These are phyloP conservation scores for Congeria kusceri DNA, from an alignment of 2,888 invertebrate species.

Conservation along the genomic window DNA sequence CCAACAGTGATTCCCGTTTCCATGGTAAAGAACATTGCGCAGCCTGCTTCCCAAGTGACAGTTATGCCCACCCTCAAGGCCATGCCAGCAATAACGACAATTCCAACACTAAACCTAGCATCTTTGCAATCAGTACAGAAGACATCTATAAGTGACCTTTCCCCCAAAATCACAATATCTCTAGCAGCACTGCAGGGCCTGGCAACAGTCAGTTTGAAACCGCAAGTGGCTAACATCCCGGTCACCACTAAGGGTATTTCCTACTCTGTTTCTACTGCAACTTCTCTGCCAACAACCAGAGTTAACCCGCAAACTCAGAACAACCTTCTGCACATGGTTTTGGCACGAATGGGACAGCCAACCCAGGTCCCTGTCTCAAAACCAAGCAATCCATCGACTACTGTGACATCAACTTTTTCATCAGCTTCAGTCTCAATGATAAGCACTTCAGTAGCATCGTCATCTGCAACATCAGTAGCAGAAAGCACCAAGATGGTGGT, in stretches of 20 bases:
- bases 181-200: not conserved
- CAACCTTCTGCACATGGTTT: slow-evolving; percentile 5
- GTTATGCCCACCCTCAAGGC: not conserved
- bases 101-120: not conserved
- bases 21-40: not conserved
- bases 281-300: not conserved
- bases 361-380: too few species aligned
- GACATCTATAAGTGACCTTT: not conserved
- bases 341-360: slow-evolving; percentile 4
- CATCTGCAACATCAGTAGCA: too few species aligned
- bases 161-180: not conserved
- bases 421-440: too few species aligned
- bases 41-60: not conserved
- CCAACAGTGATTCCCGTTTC: not conserved
- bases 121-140: not conserved
- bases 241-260: not conserved
- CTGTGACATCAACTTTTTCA: too few species aligned
- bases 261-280: not conserved
- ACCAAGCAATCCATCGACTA: too few species aligned
- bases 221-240: too few species aligned
- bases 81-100: not conserved
- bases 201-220: not conserved
- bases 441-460: too few species aligned
- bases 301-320: not conserved
- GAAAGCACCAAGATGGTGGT: too few species aligned